Base-by-base conservation (phyloP, 1,140 invertebrate genomes). In the Orussus abietinus region DNA sequence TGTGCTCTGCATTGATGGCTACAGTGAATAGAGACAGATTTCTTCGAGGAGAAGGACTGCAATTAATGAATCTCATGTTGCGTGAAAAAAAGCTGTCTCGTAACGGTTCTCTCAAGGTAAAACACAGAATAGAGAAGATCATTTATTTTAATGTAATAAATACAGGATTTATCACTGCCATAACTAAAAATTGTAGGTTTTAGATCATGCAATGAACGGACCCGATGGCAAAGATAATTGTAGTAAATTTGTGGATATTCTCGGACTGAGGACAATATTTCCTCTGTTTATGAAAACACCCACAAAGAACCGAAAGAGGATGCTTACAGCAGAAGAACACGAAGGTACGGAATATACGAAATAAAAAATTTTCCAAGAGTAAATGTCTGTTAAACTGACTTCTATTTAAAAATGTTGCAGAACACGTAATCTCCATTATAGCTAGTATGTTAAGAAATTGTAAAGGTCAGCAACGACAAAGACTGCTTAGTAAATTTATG, bases 241-340 rank as follows among this genome's bases (percentile, higher is more conserved):
- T 64, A 94, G 94, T 61, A 98, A 99, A 72, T 97, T 99, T 75
- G 90, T 99, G 0, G 97, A 99, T 64, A 98, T 99, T 55, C 78
- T 99, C 2, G 97, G 96, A 1, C 77, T 99, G 5, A 75, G 95
- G 19, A 96, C 92, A 1, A 88, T 99, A 37, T 99, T 99, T 74
- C 96, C 96, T 1, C 72, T 99, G 0, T 99, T 99, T 62, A 98
- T 99, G 96, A 96, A 97, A 76, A 98, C 96, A 0, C 95, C 95
- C 3, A 91, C 87, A 41, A 88, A 87, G 55, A 83, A 85, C 52
- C 79, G 88, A 47, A 88, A 87, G 65, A 86, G 88, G 56, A 80
- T 96, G 20, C 77, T 94, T 10, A 87, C 86, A 5, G 78, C 88
- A 4, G 89, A 96, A 65, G 91, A 96, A 67, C 88, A 96, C 55